Evolutionary conservation across 2,113 vertebrate species (phyloP), one percentile per base, ranked within the genome.

Genomic region (Perognathus longimembris): DNA sequence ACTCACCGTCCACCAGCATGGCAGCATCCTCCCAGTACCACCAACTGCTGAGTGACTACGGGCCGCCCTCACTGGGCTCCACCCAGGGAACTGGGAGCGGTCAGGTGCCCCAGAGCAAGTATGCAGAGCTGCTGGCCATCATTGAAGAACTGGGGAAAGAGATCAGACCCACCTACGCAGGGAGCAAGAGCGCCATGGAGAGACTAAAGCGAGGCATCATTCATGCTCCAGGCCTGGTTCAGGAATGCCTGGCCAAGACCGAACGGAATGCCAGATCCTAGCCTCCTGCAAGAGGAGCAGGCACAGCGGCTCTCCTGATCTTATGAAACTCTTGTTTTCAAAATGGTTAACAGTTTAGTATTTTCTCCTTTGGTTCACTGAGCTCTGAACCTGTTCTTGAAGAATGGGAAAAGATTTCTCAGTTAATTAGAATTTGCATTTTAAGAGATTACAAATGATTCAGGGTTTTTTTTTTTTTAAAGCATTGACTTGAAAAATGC

Each of bases 181-280:
- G 99, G 71, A 99, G 99, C 93, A 99, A 99, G 98, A 99, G 99
- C 30, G 99, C 99, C 1, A 99, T 99, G 99, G 99, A 99, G 97
- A 98, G 99, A 89, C 98, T 99, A 94, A 99, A 99, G 97, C 98
- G 99, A 98, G 99, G 99, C 88, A 99, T 99, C 86, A 99, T 99
- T 93, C 99, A 99, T 1, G 99, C 99, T 1, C 98, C 99, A 97
- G 99, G 99, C 45, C 97, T 99, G 97, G 99, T 99, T 81, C 99
- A 99, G 28, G 99, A 99, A 88, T 99, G 99, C 97, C 95, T 99
- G 98, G 99, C 99, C 1, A 99, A 99, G 96, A 99, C 99, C 38
- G 99, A 99, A 88, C 98, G 99, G n/a, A 99, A 99, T 0, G 99
- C 99, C 7, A 98, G 99, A 87, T 99, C 99, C 96, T 99, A 99